phyloP scores from a whole-genome alignment of 2,888 invertebrate species.

The Ariolimax columbianus region DNA sequence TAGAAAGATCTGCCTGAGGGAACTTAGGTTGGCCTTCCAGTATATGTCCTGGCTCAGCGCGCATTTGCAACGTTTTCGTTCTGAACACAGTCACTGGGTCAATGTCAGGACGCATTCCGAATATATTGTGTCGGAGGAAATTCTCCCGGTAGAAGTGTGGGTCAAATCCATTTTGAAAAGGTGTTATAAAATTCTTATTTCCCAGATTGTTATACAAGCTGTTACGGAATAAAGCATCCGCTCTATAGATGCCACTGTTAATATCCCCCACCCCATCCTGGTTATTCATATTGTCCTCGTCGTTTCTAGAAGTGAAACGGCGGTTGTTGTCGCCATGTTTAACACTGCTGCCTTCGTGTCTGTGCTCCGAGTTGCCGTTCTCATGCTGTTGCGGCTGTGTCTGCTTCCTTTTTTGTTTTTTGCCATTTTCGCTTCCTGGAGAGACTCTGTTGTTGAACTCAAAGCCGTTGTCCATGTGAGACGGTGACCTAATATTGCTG shows the following conservation, averaged over 20 bases:
- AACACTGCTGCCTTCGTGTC: background rate
- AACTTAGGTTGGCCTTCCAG: conserved; percentile 54
- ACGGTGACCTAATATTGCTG: conserved; percentile 1
- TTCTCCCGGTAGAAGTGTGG: conserved; percentile 42
- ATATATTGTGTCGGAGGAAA: conserved; percentile 36
- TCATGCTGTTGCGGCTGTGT: conserved; percentile 49
- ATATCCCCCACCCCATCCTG: conserved; percentile 1
- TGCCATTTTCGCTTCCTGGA: conserved; percentile 27
- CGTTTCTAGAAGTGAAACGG: background rate
- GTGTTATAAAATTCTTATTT: conserved; percentile 28
- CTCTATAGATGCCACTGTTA: background rate
- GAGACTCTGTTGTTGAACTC: conserved; percentile 38
- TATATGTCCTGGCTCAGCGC: conserved; percentile 49
- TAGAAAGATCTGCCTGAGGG: conserved; percentile 85
- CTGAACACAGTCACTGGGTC: conserved; percentile 43
- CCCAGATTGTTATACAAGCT: conserved; percentile 32
- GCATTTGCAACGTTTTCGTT: conserved; percentile 22
- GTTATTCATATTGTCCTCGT: background rate
- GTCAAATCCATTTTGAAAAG: conserved; percentile 43
- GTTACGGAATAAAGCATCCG: conserved; percentile 31
- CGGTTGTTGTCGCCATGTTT: conserved; percentile 20
- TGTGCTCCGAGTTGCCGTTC: background rate
- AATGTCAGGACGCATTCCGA: conserved; percentile 43
- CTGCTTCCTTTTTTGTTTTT: conserved; percentile 46
- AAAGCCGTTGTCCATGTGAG: conserved; percentile 28